A percentile compares a stretch with the other conserved stretches of the same genome.
phyloP scores from a whole-genome alignment of 2,888 invertebrate genomes.

The Papilio gigon region DNA sequence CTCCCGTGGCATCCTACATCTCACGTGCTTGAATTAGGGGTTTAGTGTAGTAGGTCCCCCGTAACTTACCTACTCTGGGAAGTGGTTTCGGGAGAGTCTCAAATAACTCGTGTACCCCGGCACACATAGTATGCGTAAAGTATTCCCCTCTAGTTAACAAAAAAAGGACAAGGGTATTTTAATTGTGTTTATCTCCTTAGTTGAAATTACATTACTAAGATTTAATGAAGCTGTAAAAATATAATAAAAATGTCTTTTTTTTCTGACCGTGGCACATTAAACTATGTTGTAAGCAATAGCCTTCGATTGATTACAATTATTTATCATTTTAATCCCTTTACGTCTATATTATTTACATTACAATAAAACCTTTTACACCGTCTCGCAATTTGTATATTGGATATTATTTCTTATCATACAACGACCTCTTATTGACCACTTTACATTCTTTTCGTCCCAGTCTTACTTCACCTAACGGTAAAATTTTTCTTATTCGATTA shows the following conservation, averaged over 20 bases:
- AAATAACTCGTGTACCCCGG: too few relatives aligned
- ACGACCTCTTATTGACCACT: not conserved
- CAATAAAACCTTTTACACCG: slow-evolving; percentile 6
- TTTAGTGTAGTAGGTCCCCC: too few relatives aligned
- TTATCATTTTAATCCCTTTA: not conserved
- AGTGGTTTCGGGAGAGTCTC: too few relatives aligned
- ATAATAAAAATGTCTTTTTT: not conserved
- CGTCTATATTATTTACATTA: not conserved
- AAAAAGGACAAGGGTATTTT: not conserved
- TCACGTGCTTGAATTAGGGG: too few relatives aligned
- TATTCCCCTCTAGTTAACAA: too few relatives aligned
- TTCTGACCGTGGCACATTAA: slow-evolving; percentile 12
- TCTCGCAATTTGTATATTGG: not conserved
- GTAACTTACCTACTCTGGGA: too few relatives aligned
- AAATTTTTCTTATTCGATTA: not conserved
- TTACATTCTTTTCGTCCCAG: not conserved
- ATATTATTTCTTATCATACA: not conserved
- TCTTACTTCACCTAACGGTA: not conserved
- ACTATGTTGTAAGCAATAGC: slow-evolving; percentile 13
- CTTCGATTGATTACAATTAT: slow-evolving; percentile 21
- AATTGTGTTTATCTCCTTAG: not conserved
- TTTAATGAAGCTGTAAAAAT: not conserved
- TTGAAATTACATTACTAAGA: not conserved
- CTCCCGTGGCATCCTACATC: too few relatives aligned
- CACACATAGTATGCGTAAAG: too few relatives aligned